These are phyloP conservation scores for Nerophis lumbriciformis DNA, from an alignment of 2,113 vertebrate genomes.

Conservation along the genomic window DNA sequence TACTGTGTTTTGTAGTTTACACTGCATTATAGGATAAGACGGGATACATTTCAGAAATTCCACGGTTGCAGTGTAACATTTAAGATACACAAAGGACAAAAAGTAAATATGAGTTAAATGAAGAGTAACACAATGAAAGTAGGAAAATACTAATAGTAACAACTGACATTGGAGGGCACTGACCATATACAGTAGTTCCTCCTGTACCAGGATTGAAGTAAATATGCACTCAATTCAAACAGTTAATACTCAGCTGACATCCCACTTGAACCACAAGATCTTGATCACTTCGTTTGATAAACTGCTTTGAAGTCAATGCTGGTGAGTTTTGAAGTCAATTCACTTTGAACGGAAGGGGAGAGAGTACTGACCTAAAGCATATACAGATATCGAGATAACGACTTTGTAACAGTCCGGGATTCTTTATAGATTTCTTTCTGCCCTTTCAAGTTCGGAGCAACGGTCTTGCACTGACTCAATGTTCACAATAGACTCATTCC, in stretches of 20 bases:
- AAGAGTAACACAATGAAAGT: no score
- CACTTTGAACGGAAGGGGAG: constrained; percentile 34
- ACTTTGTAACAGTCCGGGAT: not conserved
- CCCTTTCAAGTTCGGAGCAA: not conserved
- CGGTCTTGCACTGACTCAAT: not conserved
- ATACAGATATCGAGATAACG: not conserved
- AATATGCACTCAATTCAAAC: constrained; percentile 1
- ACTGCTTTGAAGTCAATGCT: constrained; percentile 20
- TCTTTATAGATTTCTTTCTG: not conserved
- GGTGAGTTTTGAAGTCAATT: constrained; percentile 18
- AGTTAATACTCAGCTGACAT: constrained; percentile 25
- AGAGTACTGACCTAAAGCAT: not conserved
- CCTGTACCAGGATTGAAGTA: not conserved
- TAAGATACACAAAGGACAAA: no score
- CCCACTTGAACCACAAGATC: constrained; percentile 16
- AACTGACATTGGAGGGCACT: no score
- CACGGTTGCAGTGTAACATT: no score
- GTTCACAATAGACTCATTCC: not conserved
- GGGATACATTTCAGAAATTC: no score
- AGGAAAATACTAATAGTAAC: no score
- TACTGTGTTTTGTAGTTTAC: no score
- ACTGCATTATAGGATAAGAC: no score
- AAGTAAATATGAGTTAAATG: no score
- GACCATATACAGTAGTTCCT: not conserved
- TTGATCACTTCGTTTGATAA: constrained; percentile 20